Base-by-base conservation (phyloP, 1,140 invertebrate genomes). In the Zaprionus davidi region DNA sequence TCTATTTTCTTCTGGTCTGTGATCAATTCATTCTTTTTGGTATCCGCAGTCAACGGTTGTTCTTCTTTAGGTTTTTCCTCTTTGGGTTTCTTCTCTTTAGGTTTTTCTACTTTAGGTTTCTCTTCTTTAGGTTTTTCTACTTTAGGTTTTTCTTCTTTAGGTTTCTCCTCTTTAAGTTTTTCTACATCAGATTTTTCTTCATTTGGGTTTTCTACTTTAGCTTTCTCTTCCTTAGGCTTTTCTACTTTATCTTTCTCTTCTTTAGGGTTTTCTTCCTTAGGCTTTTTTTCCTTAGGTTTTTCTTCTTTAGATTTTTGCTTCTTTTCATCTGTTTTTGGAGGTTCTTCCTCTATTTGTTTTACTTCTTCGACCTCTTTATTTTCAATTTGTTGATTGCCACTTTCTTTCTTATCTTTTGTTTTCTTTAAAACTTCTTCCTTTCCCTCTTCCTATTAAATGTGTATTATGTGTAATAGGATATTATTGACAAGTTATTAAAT, bases 241-340 rank as follows among this genome's bases (percentile, higher is more conserved):
- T 13, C 24, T 26, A 11, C 13, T 34, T 26, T 31, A 6, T 24
- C 0, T 22, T 15, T 53, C 9, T 53, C 20, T 64, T 53, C 5
- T 22, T 53, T 20, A 38, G 12, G 4, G 22, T 38, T 58, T 38
- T 46, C 36, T 4, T 26, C 31, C 17, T 41, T 38, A 13, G 5
- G 11, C 15, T 59, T 59, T 12, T 66, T 31, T 24, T n/a, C 6
- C 24, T 57, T 38, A 57, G 79, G 57, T 64, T 28, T 12, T 26
- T 41, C 6, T n/a, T 28, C 26, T 7, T 28, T 31, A 31, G 31
- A 3, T 11, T 31, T 34, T 11, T 11, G 3, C 9, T 34, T 34
- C 7, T 31, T 7, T 7, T 31, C 28, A 34, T 9, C 31, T 34
- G 31, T 2, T 34, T 11, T 34, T 34, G 3, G 31, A 34, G 3